Base-by-base conservation (phyloP, 53 echinoderm and acorn worm genomes). In the Actinopyga echinites region DNA sequence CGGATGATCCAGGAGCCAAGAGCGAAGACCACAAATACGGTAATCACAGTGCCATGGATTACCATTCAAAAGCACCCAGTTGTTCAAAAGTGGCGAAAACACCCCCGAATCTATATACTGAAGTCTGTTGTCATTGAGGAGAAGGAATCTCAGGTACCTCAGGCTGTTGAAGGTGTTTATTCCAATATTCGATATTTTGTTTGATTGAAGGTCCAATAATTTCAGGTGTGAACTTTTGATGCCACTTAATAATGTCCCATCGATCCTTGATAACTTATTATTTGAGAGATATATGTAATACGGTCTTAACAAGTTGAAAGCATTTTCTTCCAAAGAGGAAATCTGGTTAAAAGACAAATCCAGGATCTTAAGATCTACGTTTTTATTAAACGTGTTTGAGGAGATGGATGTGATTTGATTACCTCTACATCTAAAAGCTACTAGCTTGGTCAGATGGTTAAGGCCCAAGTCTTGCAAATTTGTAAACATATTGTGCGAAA, bases 1-100 rank as follows among this genome's bases (percentile, higher is more conserved):
- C 49, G 55, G 75, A 2, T 74, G 75, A 2, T 53, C 42, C 22
- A 21, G 28, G 7, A 74, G 53, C 75, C 75, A 74, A 4, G 75
- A 38, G 6, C 75, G 43, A 0, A 74, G 49, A 29, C 49, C 43
- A 25, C 75, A 74, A 9, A 74, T 74, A 8, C 45, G 40, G 42
- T 74, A 10, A 30, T 74, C 30, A 19, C 75, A 74, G 8, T 42
- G 49, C 75, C 75, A 74, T 23, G 43, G 44, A 30, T 74, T 74
- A 23, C 29, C 25, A 12, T 21, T 26, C 44, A 74, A n/a, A 74
- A 1, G 24, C 23, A 74, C 30, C 54, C 54, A 74, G 30, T 74
- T 74, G 42, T 52, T 74, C 53, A 74, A 74, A 43, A 74, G 42
- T 23, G 75, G 75, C 2, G 45, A 44, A 17, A 74, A 74, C 49